These are phyloP conservation scores for Macrostomum lignano DNA, from an alignment of 1,140 invertebrate genomes.

Conservation along the genomic window DNA sequence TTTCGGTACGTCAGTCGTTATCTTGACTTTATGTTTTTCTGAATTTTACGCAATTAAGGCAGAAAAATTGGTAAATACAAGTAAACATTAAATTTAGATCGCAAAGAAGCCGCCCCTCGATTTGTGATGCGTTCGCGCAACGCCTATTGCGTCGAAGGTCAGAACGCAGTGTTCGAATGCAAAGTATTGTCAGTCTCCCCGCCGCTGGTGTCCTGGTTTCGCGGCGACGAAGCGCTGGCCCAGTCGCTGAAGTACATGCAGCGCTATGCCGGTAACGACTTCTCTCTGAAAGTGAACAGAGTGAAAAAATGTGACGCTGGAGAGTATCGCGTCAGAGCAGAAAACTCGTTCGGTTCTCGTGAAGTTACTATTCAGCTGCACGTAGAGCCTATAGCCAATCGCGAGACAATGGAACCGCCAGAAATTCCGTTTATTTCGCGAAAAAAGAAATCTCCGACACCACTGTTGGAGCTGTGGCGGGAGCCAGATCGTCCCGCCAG, in stretches of 20 bases:
- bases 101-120: slow-evolving; percentile 73
- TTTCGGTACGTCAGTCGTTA: slow-evolving; percentile 56
- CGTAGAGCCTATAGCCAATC: slow-evolving; percentile 60
- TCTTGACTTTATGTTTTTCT: too few relatives aligned
- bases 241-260: slow-evolving; percentile 99
- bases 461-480: slow-evolving; percentile 13
- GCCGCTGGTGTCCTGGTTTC: slow-evolving; percentile 70
- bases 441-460: too few relatives aligned
- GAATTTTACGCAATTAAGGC: too few relatives aligned
- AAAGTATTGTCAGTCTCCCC: slow-evolving; percentile 71
- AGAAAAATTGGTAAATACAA: too few relatives aligned
- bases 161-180: slow-evolving; percentile 83
- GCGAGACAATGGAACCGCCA: too few relatives aligned
- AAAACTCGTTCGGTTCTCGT: slow-evolving; percentile 79
- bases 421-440: too few relatives aligned
- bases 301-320: slow-evolving; percentile 73
- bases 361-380: slow-evolving; percentile 89
- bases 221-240: slow-evolving; percentile 64
- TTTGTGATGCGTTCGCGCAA: slow-evolving; percentile 85
- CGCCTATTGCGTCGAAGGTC: slow-evolving; percentile 77
- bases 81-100: too few relatives aligned
- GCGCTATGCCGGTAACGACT: slow-evolving; percentile 72
- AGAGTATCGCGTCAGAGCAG: slow-evolving; percentile 81
- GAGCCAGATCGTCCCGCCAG: slow-evolving; percentile 35
- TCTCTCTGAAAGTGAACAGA: slow-evolving; percentile 82